Evolutionary conservation across 1,140 invertebrate species (phyloP).

Genomic region (Drosophila pectinifera): DNA sequence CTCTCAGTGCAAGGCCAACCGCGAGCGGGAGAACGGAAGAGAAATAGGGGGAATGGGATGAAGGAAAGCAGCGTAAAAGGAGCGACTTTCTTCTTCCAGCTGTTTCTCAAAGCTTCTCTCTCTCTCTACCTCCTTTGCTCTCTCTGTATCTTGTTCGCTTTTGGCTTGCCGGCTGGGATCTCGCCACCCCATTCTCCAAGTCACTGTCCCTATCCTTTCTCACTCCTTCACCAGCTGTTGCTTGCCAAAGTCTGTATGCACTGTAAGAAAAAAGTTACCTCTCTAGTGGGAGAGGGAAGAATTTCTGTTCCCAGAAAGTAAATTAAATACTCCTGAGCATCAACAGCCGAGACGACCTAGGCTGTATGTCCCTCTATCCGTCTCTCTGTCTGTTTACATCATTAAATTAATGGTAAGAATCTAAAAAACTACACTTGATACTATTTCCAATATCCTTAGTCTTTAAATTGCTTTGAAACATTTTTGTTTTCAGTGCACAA

Average conservation of each 20-base stretch:
- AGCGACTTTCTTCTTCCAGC: constrained; percentile 50
- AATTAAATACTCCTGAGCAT: too few relatives aligned
- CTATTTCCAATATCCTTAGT: too few relatives aligned
- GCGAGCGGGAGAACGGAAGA: background rate
- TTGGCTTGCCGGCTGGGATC: constrained; percentile 5
- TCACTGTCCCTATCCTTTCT: constrained; percentile 5
- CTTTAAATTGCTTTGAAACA: background rate
- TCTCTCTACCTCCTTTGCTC: background rate
- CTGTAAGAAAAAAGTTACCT: background rate
- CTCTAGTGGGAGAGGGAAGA: background rate
- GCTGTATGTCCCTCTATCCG: too few relatives aligned
- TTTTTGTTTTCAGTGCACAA: constrained; percentile 9
- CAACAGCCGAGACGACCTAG: too few relatives aligned
- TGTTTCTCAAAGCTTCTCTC: constrained; percentile 50
- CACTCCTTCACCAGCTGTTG: constrained; percentile 51
- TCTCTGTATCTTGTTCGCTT: constrained; percentile 14
- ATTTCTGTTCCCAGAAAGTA: too few relatives aligned
- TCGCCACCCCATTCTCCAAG: constrained; percentile 1
- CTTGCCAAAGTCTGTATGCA: constrained; percentile 12
- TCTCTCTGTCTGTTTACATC: too few relatives aligned
- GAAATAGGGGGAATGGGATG: background rate
- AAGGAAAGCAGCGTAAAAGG: constrained; percentile 21
- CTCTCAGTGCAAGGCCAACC: constrained; percentile 45
- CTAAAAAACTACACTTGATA: too few relatives aligned
- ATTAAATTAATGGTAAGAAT: too few relatives aligned